phyloP scores from a whole-genome alignment of 1,140 invertebrate species.

The Atta texana region DNA sequence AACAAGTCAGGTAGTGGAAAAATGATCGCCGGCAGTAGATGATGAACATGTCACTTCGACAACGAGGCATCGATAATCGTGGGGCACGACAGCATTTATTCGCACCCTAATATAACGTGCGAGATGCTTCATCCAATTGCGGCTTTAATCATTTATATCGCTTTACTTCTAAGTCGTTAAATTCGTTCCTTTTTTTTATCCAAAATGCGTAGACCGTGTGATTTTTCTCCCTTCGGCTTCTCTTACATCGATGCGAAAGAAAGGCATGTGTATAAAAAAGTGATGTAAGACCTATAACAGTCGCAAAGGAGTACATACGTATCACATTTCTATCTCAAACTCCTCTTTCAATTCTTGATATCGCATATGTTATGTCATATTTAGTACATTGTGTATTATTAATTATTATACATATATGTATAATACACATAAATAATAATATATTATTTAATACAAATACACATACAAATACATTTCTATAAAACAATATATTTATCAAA shows the following conservation, averaged over 20 bases:
- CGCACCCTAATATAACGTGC: slow-evolving; percentile 47
- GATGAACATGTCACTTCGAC: slow-evolving; percentile 78
- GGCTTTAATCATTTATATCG: slow-evolving; percentile 72
- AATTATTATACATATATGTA: not conserved
- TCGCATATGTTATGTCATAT: not conserved
- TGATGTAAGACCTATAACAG: slow-evolving; percentile 16
- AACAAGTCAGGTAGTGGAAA: slow-evolving; percentile 13
- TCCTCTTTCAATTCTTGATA: not conserved
- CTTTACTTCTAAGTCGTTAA: slow-evolving; percentile 80
- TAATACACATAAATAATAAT: not conserved
- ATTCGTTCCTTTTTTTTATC: slow-evolving; percentile 56
- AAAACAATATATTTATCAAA: slow-evolving; percentile 7
- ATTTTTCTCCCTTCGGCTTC: slow-evolving; percentile 31
- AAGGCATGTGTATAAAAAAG: not conserved
- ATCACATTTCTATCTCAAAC: not conserved
- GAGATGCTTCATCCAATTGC: slow-evolving; percentile 35
- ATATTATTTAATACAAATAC: not conserved
- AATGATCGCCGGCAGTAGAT: not conserved
- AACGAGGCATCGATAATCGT: slow-evolving; percentile 61
- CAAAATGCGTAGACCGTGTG: slow-evolving; percentile 50
- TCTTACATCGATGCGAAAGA: not conserved
- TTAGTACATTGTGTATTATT: not conserved
- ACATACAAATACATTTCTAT: not conserved
- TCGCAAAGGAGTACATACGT: not conserved
- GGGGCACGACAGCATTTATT: slow-evolving; percentile 76